Evolutionary conservation across 2,888 invertebrate species (phyloP).

Genomic region (Microchrysa polita): DNA sequence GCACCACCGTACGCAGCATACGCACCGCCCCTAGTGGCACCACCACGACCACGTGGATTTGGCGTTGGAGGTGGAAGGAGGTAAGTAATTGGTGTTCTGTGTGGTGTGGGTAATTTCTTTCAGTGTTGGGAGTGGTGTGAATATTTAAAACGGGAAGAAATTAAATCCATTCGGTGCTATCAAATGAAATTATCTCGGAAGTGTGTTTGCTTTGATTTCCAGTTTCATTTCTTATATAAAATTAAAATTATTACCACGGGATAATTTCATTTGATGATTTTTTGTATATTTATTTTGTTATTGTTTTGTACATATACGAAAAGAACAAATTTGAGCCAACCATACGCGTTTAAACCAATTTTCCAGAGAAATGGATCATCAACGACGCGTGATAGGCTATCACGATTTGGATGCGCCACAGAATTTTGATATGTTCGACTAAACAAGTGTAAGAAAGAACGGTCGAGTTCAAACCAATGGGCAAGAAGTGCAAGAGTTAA

Average conservation of each 20-base stretch:
- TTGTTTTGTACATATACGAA: not conserved
- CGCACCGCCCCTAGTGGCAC: conserved; percentile 65
- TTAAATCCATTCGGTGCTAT: no score
- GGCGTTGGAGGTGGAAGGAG: conserved; percentile 58
- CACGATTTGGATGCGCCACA: conserved; percentile 92
- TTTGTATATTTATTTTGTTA: no score
- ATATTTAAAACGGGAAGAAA: no score
- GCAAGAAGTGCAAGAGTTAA: no score
- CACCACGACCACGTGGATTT: conserved; percentile 66
- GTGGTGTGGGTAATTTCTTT: no score
- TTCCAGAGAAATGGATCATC: conserved; percentile 74
- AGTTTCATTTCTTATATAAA: no score
- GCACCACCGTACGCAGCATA: conserved; percentile 66
- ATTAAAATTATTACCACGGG: no score
- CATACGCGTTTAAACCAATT: conserved; percentile 58
- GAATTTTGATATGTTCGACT: conserved; percentile 76
- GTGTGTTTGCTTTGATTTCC: no score
- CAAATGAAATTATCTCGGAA: no score
- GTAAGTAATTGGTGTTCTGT: conserved; percentile 48
- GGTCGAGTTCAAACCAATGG: no score
- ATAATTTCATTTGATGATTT: no score
- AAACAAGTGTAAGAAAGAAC: conserved; percentile 45
- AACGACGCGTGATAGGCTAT: conserved; percentile 85
- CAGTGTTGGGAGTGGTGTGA: no score
- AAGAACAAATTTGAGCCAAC: conserved; percentile 52